These are phyloP conservation scores for Sebastes elongatus DNA, from an alignment of 2,797 vertebrate species.

Conservation along the genomic window DNA sequence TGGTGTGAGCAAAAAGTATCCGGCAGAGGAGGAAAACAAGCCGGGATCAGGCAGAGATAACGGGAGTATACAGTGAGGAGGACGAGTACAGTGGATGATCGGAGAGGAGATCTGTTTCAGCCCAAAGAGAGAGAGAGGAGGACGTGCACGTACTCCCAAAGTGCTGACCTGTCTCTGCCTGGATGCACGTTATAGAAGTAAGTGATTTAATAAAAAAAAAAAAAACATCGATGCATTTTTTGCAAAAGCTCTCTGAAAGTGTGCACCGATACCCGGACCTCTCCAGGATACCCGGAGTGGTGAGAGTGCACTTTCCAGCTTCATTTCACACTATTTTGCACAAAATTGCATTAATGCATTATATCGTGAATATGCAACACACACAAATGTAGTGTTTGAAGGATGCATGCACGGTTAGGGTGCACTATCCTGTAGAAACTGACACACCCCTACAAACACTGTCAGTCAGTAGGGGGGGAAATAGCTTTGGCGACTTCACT, in stretches of 20 bases:
- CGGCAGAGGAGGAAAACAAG: constrained; percentile 59
- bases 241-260: constrained; percentile 38
- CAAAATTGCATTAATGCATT: not conserved
- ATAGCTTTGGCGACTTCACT: constrained; percentile 49
- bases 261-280: constrained; percentile 10
- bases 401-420: constrained; percentile 18
- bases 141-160: constrained; percentile 49
- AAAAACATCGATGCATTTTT: constrained; percentile 7
- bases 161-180: constrained; percentile 44
- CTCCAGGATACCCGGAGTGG: not conserved
- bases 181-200: constrained; percentile 70
- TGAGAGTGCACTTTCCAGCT: not conserved
- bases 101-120: not conserved
- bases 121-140: not conserved
- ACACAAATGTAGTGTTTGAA: not conserved
- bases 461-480: constrained; percentile 22
- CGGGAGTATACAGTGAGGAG: constrained; percentile 61
- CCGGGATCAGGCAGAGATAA: constrained; percentile 38
- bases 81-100: constrained; percentile 54
- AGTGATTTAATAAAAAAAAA: constrained; percentile 54
- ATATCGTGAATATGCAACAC: not conserved
- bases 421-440: constrained; percentile 23
- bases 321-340: not conserved
- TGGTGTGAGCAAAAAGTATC: constrained; percentile 74
- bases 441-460: constrained; percentile 71